Percentiles rank a stretch among this genome's conserved stretches.
phyloP scores from a whole-genome alignment of 2,888 invertebrate species.

The Amiota mariae region DNA sequence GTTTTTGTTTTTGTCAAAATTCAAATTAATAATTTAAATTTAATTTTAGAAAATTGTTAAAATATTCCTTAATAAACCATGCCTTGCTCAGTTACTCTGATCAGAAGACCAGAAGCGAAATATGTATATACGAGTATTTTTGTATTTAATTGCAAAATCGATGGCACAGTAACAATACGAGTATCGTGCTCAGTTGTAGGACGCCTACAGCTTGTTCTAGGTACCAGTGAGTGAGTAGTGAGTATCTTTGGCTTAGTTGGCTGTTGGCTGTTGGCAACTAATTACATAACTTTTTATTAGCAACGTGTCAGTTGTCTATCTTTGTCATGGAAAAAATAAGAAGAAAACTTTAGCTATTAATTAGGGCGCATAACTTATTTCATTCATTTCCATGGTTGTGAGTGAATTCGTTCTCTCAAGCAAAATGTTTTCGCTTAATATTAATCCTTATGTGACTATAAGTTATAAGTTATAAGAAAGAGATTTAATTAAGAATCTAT shows the following conservation, averaged over 20 bases:
- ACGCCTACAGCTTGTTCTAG: background rate
- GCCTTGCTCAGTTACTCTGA: background rate
- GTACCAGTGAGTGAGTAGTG: constrained; percentile 4
- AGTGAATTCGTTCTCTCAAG: too few relatives aligned
- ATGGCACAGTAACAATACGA: constrained; percentile 49
- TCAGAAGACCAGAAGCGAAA: background rate
- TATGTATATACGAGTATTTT: background rate
- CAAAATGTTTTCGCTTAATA: too few relatives aligned
- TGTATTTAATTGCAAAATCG: constrained; percentile 60
- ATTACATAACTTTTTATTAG: constrained; percentile 27
- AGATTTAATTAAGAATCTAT: too few relatives aligned
- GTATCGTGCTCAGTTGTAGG: background rate
- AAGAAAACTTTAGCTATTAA: constrained; percentile 19
- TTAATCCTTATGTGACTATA: too few relatives aligned
- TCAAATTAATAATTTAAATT: constrained; percentile 47
- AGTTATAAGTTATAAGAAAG: too few relatives aligned
- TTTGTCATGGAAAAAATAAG: background rate
- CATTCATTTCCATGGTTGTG: background rate
- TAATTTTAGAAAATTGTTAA: constrained; percentile 39
- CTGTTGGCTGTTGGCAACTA: background rate
- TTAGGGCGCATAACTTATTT: constrained; percentile 23
- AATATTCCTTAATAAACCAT: background rate
- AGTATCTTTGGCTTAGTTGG: background rate
- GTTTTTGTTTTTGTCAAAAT: background rate
- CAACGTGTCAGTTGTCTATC: background rate